A percentile compares a stretch with the other conserved stretches of the same genome.
Conservation (phyloP, 2,888 invertebrate species). For the Lochmaea capreae region DNA sequence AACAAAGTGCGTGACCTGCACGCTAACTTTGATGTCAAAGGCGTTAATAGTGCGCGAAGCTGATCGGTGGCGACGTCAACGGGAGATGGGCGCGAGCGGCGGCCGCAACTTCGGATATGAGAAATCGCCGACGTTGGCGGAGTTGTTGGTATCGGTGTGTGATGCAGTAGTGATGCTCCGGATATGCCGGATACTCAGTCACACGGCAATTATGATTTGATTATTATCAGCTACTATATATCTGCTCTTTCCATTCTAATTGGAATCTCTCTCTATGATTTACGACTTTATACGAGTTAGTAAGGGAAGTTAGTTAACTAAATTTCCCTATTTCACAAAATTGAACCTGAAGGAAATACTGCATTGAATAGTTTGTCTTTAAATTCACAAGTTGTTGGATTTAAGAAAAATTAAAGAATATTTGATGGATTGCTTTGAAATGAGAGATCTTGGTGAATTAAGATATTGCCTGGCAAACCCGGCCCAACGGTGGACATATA, state of each 20-base stretch:
- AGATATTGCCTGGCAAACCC: too few relatives aligned
- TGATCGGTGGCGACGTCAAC: slow-evolving; percentile 5
- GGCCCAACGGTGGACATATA: too few relatives aligned
- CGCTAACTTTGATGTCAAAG: slow-evolving; percentile 35
- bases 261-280: not conserved
- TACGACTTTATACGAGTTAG: not conserved
- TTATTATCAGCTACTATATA: not conserved
- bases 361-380: too few relatives aligned
- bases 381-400: too few relatives aligned
- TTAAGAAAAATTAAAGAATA: too few relatives aligned
- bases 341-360: too few relatives aligned
- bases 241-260: slow-evolving; percentile 6
- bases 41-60: slow-evolving; percentile 31
- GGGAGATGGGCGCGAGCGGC: not conserved
- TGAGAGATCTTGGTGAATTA: too few relatives aligned
- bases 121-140: slow-evolving; percentile 30
- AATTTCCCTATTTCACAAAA: too few relatives aligned
- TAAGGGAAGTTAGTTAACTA: not conserved
- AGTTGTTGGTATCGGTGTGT: slow-evolving; percentile 20
- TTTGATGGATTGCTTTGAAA: too few relatives aligned
- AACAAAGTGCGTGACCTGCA: slow-evolving; percentile 36
- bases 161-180: slow-evolving; percentile 3
- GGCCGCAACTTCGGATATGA: slow-evolving; percentile 31
- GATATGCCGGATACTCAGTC: slow-evolving; percentile 6
- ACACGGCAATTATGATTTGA: slow-evolving; percentile 12